Conservation (phyloP, 2,113 vertebrate genomes). For the Mohoua ochrocephala region DNA sequence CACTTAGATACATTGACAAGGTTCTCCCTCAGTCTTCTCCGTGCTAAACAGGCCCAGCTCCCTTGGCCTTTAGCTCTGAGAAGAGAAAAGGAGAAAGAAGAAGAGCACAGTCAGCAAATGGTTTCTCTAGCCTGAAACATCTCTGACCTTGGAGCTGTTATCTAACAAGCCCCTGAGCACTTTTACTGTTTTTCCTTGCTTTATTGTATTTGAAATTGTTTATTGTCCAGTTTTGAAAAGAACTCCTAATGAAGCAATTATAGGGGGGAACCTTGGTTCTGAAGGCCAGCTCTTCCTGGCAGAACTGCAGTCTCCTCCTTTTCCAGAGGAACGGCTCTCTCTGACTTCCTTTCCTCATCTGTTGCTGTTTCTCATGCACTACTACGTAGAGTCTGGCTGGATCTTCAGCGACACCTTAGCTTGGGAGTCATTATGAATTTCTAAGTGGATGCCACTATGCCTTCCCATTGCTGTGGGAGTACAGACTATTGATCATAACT, state of each 20-base stretch:
- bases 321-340: neutral
- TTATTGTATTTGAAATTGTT: neutral
- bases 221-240: neutral
- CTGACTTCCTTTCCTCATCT: neutral
- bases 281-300: neutral
- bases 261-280: neutral
- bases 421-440: neutral
- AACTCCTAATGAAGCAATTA: neutral
- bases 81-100: neutral
- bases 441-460: neutral
- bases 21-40: neutral
- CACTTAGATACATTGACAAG: neutral
- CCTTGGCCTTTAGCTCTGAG: neutral
- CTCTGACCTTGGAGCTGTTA: neutral
- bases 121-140: neutral
- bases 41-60: neutral
- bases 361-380: neutral
- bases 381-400: accelerated
- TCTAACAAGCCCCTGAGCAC: neutral
- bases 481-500: neutral
- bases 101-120: accelerated
- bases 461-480: neutral
- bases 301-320: neutral
- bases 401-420: neutral
- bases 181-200: neutral